Percentiles rank a stretch among this genome's conserved stretches.
phyloP scores from a whole-genome alignment of 2,888 invertebrate genomes.

The Agonopterix heracliana region DNA sequence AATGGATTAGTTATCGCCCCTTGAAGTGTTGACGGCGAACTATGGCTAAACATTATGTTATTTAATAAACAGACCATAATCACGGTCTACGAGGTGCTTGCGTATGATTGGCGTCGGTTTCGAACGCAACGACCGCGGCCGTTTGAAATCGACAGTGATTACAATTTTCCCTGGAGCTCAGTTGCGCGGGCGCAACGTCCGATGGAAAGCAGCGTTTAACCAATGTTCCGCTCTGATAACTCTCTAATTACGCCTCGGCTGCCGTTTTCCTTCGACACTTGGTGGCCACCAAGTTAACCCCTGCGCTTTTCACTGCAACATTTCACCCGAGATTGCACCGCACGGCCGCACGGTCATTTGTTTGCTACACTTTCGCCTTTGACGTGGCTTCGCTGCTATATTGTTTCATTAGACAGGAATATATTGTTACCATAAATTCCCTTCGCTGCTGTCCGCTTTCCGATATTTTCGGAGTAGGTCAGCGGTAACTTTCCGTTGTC shows the following conservation, averaged over 20 bases:
- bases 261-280: conserved; percentile 69
- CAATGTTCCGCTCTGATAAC: conserved; percentile 75
- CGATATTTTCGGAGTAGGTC: conserved; percentile 30
- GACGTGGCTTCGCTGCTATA: conserved; percentile 26
- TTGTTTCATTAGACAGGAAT: conserved; percentile 31
- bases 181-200: conserved; percentile 70
- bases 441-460: conserved; percentile 10
- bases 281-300: conserved; percentile 59
- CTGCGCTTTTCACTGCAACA: conserved; percentile 60
- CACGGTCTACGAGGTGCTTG: conserved; percentile 21
- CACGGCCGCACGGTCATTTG: conserved; percentile 38
- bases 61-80: conserved; percentile 34
- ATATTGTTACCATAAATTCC: conserved; percentile 32
- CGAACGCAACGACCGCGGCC: conserved; percentile 53
- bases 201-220: conserved; percentile 75
- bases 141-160: conserved; percentile 75
- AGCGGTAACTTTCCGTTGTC: conserved; percentile 24
- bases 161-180: conserved; percentile 71
- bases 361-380: conserved; percentile 67
- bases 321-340: conserved; percentile 55
- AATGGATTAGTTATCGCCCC: conserved; percentile 37
- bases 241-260: conserved; percentile 64
- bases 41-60: conserved; percentile 34
- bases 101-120: conserved; percentile 47
- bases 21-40: conserved; percentile 31